Conservation (phyloP, 1,140 invertebrate genomes). For the Drosophila lacteicornis region DNA sequence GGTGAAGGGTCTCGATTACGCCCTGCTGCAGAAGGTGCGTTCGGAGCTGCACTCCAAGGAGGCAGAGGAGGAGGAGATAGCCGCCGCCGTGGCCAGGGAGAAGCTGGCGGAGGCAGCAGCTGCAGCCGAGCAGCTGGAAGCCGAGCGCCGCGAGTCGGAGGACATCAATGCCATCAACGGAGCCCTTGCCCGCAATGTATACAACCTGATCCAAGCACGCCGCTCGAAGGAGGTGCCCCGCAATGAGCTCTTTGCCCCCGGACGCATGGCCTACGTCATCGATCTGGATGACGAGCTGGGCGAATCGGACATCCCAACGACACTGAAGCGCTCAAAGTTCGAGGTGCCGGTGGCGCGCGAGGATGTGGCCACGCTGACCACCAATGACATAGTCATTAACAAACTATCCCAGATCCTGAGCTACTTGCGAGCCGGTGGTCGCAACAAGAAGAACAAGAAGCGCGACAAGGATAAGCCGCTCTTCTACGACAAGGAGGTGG, state of each 20-base stretch:
- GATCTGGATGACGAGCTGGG: conserved; percentile 94
- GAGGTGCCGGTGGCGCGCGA: conserved; percentile 91
- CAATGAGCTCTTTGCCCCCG: conserved; percentile 98
- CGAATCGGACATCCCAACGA: conserved; percentile 97
- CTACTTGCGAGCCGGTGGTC: conserved; percentile 93
- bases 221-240: conserved; percentile 90
- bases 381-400: conserved; percentile 98
- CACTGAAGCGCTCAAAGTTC: conserved; percentile 96
- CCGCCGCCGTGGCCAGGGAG: conserved; percentile 93
- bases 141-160: conserved; percentile 67
- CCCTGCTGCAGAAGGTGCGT: conserved; percentile 97
- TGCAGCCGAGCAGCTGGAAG: conserved; percentile 87
- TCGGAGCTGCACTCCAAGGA: conserved; percentile 93
- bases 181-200: conserved; percentile 91
- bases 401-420: conserved; percentile 98
- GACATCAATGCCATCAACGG: conserved; percentile 94
- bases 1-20: conserved; percentile 99
- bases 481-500: conserved; percentile 80
- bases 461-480: conserved; percentile 83
- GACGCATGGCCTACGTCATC: conserved; percentile 99
- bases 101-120: conserved; percentile 87
- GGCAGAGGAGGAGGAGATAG: conserved; percentile 91
- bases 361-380: conserved; percentile 92
- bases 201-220: conserved; percentile 88
- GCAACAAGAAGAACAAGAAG: conserved; percentile 92